These are phyloP conservation scores for Orthosia gothica DNA, from an alignment of 2,888 invertebrate species.

Conservation along the genomic window DNA sequence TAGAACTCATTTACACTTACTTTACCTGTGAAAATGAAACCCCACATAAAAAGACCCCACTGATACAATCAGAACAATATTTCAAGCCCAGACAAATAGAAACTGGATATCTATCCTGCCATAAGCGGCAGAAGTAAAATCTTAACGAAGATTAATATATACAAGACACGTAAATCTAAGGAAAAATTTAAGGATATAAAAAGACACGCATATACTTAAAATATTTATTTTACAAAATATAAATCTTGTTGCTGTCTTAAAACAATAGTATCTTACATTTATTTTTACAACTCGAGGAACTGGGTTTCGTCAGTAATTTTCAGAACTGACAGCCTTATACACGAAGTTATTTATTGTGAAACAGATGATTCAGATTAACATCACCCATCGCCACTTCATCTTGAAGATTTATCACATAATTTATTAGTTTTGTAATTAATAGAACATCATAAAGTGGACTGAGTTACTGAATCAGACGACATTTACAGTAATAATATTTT, in stretches of 20 bases:
- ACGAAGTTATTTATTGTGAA: conserved; percentile 15
- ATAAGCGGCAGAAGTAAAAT: neutral
- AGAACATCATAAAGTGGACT: neutral
- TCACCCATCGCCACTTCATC: conserved; percentile 18
- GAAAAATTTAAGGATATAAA: neutral
- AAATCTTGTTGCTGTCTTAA: conserved; percentile 12
- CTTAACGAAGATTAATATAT: neutral
- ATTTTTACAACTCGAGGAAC: conserved; percentile 38
- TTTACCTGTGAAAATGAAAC: neutral
- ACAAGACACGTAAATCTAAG: neutral
- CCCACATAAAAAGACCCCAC: neutral
- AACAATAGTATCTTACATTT: conserved; percentile 24
- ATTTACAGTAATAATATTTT: too few relatives aligned
- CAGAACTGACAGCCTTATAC: conserved; percentile 24
- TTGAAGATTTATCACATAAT: conserved; percentile 41
- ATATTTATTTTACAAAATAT: conserved; percentile 25
- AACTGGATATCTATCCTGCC: conserved; percentile 1
- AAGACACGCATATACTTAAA: conserved; percentile 18
- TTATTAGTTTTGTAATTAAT: conserved; percentile 11
- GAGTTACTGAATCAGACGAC: conserved; percentile 9
- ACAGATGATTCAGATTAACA: conserved; percentile 32
- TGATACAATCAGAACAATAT: conserved; percentile 1
- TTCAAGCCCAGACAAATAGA: neutral
- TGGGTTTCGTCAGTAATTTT: conserved; percentile 9
- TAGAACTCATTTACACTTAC: too few relatives aligned